Base-by-base conservation (phyloP, 2,113 vertebrate genomes). In the Osmerus eperlanus region DNA sequence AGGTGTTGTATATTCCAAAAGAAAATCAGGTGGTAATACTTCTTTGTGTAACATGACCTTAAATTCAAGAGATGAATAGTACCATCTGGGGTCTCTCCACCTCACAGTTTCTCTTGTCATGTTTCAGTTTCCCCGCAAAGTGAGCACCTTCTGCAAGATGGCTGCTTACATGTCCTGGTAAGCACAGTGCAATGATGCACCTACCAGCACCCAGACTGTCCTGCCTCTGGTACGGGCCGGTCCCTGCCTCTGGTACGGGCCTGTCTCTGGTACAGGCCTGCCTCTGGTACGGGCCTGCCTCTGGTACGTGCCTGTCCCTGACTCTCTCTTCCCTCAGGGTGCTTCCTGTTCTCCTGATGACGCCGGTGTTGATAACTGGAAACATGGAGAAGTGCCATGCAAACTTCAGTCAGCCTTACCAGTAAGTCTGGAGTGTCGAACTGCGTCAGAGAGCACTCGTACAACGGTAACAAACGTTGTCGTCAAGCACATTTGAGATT, bases 381-480 rank as follows among this genome's bases (percentile, higher is more conserved):
- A 94, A 94, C 86, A 67, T 79, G 63, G 87, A 80, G 1, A 76
- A 81, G 0, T 98, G 96, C 86, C 94, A 93, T 53, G 80, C 76
- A 78, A 97, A 96, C 90, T 91, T 91, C 85, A 95, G 89, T 53
- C 81, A 92, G 70, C 93, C 91, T 1, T 93, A 95, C 28, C 93
- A 94, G 96, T 97, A 85, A 86, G 87, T 73, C 70, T 58, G 3
- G 19, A 13, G 9, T 21, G 18, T 65, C 25, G 19, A 54, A 23
- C 6, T 14, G 4, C 1, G 13, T 64, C 13, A 32, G 25, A 8
- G 29, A 16, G 16, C 3, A 0, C 3, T 28, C 5, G 23, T 6
- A 23, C 12, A 21, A 23, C 3, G 23, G 4, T 21, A 13, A 9
- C 25, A 29, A 15, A 2, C 9, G 25, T 21, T 11, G 60, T 25